Evolutionary conservation across 2,113 vertebrate species (phyloP).

Genomic region (Polyodon spathula): DNA sequence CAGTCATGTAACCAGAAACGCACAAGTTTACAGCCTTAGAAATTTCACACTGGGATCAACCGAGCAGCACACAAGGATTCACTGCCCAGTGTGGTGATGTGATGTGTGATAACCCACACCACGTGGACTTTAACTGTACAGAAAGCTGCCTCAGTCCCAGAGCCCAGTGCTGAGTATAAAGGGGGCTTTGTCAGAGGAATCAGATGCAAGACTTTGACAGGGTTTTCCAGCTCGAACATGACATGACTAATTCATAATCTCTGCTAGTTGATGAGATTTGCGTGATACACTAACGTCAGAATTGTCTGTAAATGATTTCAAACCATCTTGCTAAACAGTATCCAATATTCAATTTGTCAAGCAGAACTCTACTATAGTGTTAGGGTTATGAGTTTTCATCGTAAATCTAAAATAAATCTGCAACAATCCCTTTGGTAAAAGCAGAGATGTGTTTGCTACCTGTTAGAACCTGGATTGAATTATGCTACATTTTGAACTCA

Average conservation of each 20-base stretch:
- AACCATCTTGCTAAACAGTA: not conserved
- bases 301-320: not conserved
- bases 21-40: not conserved
- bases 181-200: not conserved
- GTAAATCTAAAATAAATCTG: too few species aligned
- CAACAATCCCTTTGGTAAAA: too few species aligned
- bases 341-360: slow-evolving; percentile 2
- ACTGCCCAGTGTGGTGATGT: not conserved
- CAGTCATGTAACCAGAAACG: slow-evolving; percentile 1
- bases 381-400: too few species aligned
- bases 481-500: too few species aligned
- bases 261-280: not conserved
- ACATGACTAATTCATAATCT: not conserved
- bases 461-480: too few species aligned
- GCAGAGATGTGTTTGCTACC: too few species aligned
- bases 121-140: not conserved
- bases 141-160: not conserved
- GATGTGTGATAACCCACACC: slow-evolving; percentile 2
- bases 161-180: not conserved
- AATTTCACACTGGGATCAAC: slow-evolving; percentile 8
- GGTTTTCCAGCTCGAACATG: not conserved
- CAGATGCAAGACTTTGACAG: not conserved
- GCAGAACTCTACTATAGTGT: too few species aligned
- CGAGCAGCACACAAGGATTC: not conserved
- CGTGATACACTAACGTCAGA: not conserved